These are phyloP conservation scores for Spizaetus ornatus DNA, from an alignment of 2,113 vertebrate genomes.

Conservation along the genomic window DNA sequence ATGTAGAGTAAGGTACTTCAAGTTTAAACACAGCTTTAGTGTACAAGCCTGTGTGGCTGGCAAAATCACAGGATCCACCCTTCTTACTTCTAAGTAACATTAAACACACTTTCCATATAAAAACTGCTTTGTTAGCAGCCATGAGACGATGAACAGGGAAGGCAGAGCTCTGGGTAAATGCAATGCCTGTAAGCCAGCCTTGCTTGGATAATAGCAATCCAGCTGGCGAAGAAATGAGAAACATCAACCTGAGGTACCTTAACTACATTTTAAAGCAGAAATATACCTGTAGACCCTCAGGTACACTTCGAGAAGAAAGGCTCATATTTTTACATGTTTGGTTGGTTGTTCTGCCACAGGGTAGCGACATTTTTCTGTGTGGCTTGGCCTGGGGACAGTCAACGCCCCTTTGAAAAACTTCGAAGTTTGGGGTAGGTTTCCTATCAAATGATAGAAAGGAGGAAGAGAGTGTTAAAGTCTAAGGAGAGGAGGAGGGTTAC, in stretches of 20 bases:
- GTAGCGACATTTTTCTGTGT: background rate
- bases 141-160: background rate
- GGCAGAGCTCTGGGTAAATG: background rate
- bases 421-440: background rate
- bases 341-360: background rate
- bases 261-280: constrained; percentile 16
- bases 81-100: background rate
- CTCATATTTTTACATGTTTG: background rate
- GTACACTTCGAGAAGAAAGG: background rate
- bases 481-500: background rate
- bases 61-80: background rate
- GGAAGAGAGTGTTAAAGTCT: background rate
- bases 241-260: background rate
- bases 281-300: background rate
- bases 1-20: background rate
- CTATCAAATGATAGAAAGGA: background rate
- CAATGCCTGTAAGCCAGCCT: background rate
- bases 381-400: background rate
- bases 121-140: background rate
- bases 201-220: background rate
- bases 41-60: background rate
- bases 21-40: background rate
- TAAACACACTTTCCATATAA: background rate
- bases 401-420: background rate
- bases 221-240: background rate